Base-by-base conservation (phyloP, 2,113 vertebrate genomes). In the Carettochelys insculpta region DNA sequence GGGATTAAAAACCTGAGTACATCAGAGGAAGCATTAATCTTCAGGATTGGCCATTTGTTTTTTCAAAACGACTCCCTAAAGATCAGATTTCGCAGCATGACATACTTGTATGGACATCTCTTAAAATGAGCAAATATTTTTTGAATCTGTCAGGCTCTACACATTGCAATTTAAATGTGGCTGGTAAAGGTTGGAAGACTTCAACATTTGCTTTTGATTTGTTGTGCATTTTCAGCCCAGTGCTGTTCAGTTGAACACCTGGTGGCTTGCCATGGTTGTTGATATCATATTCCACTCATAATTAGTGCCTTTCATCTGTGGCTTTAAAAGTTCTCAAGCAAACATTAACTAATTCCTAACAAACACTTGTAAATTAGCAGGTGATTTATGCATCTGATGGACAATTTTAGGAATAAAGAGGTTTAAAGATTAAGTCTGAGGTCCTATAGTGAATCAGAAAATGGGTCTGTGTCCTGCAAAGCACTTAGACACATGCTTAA, bases 1-100 rank as follows among this genome's bases (percentile, higher is more conserved):
- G 85, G 94, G 93, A 96, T 97, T 97, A 97, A 96, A 92, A 96
- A 96, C 93, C 83, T 84, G 90, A 90, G 80, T 86, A 79, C 89
- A 93, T 97, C 92, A 78, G 68, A 89, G 56, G 89, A 94, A 90
- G 92, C 87, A 86, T 96, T 97, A 96, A 94, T 96, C 96, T 95
- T 92, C 86, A 89, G 95, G 96, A 90, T 31, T 95, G 95, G 89
- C 85, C 79, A 53, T 96, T 96, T 96, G 93, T 96, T 96, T 96
- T 92, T 92, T 92, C 93, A 89, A 93, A 96, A 92, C 85, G 90
- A 90, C 79, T 93, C 92, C 65, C 85, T 82, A 88, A 83, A 92
- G 92, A 92, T 92, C 80, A 34, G 89, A 86, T 93, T 90, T 95
- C 92, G 92, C 90, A 95, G 94, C 93, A 90, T 94, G 95, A 77